Conservation (phyloP, 1,140 invertebrate genomes). For the Cheumatopsyche charites region DNA sequence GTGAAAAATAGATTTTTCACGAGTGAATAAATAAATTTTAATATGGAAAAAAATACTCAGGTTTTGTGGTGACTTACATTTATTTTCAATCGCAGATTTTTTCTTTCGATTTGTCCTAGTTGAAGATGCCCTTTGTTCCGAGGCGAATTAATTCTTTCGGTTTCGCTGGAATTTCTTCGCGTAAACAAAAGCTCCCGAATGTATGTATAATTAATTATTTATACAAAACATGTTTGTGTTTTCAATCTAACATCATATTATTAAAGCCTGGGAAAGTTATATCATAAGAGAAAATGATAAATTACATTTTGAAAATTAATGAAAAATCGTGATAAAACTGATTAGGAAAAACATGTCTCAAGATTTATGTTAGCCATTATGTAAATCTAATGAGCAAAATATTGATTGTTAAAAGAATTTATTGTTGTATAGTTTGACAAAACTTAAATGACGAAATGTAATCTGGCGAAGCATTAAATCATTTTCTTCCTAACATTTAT, state of each 20-base stretch:
- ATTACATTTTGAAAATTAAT: no score
- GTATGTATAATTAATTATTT: conserved; percentile 12
- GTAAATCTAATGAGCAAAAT: no score
- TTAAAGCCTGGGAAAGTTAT: conserved; percentile 11
- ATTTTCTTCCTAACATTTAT: no score
- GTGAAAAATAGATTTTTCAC: no score
- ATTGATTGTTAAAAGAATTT: no score
- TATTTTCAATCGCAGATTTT: background rate
- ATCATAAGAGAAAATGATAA: background rate
- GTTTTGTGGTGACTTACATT: background rate
- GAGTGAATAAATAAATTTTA: background rate
- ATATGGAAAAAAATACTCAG: background rate
- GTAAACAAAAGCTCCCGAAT: conserved; percentile 8
- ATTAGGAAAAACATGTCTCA: no score
- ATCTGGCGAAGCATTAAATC: no score
- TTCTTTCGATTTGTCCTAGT: background rate
- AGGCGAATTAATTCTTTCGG: conserved; percentile 1
- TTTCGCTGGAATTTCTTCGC: background rate
- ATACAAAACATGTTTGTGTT: conserved; percentile 31
- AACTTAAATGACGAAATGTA: no score
- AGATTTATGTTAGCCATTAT: no score
- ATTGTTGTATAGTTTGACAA: no score
- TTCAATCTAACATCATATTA: background rate
- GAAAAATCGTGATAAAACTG: no score
- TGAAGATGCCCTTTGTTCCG: no score